Evolutionary conservation across 2,888 invertebrate species (phyloP).

Genomic region (Pollenia griseotomentosa): DNA sequence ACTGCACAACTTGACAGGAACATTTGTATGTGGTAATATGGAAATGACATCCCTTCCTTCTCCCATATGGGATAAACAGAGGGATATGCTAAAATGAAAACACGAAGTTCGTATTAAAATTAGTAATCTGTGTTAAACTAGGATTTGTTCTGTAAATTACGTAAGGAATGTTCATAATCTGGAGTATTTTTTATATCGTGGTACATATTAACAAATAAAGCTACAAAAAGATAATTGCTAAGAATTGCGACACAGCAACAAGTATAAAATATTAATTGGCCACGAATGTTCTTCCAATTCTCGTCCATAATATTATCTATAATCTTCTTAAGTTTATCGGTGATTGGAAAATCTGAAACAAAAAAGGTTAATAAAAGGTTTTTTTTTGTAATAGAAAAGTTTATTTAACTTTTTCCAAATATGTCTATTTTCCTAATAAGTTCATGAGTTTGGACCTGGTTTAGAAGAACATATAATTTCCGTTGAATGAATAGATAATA

Average conservation of each 20-base stretch:
- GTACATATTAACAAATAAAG: conserved; percentile 76
- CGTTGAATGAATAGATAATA: conserved; percentile 77
- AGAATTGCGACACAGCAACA: conserved; percentile 73
- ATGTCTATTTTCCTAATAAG: conserved; percentile 77
- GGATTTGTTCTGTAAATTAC: too few species aligned
- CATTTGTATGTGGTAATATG: conserved; percentile 78
- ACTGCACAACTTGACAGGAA: conserved; percentile 73
- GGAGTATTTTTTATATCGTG: conserved; percentile 70
- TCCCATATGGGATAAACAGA: conserved; percentile 78
- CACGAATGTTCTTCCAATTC: conserved; percentile 77
- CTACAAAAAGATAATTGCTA: conserved; percentile 76
- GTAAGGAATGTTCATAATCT: conserved; percentile 67
- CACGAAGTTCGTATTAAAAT: not conserved
- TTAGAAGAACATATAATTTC: conserved; percentile 75
- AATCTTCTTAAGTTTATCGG: conserved; percentile 73
- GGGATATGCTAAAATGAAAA: conserved; percentile 76
- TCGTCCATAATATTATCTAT: conserved; percentile 76
- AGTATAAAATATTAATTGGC: conserved; percentile 78
- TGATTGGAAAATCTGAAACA: conserved; percentile 76
- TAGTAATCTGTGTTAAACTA: too few species aligned
- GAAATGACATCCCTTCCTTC: conserved; percentile 77
- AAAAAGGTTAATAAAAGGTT: not conserved
- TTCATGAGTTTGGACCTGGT: conserved; percentile 76
- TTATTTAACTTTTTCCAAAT: conserved; percentile 72
- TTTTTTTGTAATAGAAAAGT: not conserved